A percentile compares a stretch with the other conserved stretches of the same genome.
phyloP scores from a whole-genome alignment of 2,113 vertebrate genomes.

The Chunga burmeisteri region DNA sequence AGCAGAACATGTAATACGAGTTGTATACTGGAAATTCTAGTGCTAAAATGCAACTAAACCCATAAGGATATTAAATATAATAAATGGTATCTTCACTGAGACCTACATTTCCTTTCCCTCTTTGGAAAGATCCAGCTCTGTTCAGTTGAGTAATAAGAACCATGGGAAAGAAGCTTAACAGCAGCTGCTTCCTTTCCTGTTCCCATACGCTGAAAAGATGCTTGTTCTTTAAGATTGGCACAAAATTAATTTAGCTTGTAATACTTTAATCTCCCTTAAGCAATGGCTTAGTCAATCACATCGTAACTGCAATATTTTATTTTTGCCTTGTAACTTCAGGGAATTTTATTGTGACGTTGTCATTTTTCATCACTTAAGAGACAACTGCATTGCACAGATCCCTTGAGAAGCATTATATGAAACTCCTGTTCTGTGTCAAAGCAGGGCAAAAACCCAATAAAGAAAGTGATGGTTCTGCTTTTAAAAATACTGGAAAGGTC shows the following conservation, averaged over 20 bases:
- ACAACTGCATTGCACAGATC: neutral
- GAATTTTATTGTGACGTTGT: neutral
- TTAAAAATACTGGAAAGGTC: neutral
- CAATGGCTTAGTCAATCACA: neutral
- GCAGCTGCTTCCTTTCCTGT: neutral
- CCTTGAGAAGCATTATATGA: neutral
- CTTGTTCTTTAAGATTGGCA: neutral
- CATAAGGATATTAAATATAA: neutral
- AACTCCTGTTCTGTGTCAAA: neutral
- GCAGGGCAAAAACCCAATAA: neutral
- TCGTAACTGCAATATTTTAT: neutral
- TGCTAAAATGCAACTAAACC: neutral
- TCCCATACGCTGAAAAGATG: neutral
- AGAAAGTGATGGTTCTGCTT: neutral
- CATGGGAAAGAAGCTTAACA: neutral
- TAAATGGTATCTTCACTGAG: neutral
- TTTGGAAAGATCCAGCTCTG: neutral
- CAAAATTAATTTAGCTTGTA: constrained; percentile 16
- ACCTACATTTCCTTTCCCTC: neutral
- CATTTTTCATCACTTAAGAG: constrained; percentile 4
- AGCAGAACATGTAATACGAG: neutral
- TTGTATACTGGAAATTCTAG: neutral
- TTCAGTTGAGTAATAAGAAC: neutral
- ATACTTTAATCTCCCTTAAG: constrained; percentile 5
- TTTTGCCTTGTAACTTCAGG: constrained; percentile 7